These are phyloP conservation scores for Apostichopus japonicus DNA, from an alignment of 35 echinoderm and acorn worm genomes.

Conservation along the genomic window DNA sequence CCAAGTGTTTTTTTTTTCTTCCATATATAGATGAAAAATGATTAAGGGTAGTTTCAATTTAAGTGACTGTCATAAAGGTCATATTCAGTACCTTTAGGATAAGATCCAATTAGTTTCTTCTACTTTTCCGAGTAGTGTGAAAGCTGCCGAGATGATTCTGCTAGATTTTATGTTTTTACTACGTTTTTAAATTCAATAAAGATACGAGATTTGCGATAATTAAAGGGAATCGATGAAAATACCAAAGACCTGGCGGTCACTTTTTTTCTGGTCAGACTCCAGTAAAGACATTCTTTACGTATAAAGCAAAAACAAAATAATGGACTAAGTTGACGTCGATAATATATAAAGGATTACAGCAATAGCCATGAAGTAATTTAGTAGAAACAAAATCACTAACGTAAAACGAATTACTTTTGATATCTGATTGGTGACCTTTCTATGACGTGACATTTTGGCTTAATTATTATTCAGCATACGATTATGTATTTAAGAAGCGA, in stretches of 20 bases:
- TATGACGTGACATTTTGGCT: no score
- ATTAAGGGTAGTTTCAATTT: slow-evolving; percentile 22
- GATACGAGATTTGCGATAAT: slow-evolving; percentile 13
- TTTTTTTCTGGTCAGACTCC: background rate
- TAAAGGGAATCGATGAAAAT: background rate
- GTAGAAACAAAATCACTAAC: no score
- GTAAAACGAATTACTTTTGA: no score
- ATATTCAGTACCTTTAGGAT: background rate
- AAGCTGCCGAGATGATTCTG: background rate
- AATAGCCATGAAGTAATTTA: no score
- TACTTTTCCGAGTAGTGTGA: background rate
- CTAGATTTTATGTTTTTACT: slow-evolving; percentile 19
- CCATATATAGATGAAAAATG: background rate
- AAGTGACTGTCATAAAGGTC: slow-evolving; percentile 17
- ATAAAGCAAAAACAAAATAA: no score
- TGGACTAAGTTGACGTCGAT: no score
- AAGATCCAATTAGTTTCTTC: slow-evolving; percentile 20
- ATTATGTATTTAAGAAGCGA: no score
- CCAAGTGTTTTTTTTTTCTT: background rate
- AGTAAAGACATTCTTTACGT: no score
- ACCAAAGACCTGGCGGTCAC: background rate
- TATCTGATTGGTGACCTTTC: no score
- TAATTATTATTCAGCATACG: no score
- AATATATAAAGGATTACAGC: no score
- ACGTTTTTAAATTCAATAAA: slow-evolving; percentile 30